Percentiles rank a stretch among this genome's conserved stretches.
Conservation (phyloP, 2,797 vertebrate species). For the Helostoma temminkii region DNA sequence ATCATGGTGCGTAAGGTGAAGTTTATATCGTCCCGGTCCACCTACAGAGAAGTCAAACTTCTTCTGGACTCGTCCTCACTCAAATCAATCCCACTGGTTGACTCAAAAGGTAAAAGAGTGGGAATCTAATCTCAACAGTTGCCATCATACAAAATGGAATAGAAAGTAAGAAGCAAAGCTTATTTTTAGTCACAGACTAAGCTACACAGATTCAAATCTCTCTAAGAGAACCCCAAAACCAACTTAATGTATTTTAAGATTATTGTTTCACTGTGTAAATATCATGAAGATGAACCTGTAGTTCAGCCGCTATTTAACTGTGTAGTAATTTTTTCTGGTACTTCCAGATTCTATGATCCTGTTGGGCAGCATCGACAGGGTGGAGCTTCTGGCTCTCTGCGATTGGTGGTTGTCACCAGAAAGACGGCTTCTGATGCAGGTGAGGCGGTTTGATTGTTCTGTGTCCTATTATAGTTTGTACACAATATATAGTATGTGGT, state of each 20-base stretch:
- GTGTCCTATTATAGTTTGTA: too few species aligned
- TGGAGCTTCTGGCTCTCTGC: constrained; percentile 91
- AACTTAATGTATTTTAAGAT: background rate
- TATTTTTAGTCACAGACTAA: background rate
- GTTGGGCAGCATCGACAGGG: constrained; percentile 91
- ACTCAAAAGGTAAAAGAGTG: constrained; percentile 87
- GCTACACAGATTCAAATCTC: background rate
- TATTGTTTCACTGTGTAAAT: background rate
- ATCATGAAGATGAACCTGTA: background rate
- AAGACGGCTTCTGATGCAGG: constrained; percentile 85
- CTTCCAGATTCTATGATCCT: constrained; percentile 93
- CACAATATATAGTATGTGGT: too few species aligned
- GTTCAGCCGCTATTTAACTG: background rate
- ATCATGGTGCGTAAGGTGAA: constrained; percentile 96
- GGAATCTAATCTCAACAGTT: background rate
- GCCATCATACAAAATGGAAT: accelerated
- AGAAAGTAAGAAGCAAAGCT: accelerated
- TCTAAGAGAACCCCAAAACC: background rate
- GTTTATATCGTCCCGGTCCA: constrained; percentile 90
- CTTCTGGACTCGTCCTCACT: constrained; percentile 87
- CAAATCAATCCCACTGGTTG: constrained; percentile 92
- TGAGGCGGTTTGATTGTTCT: constrained; percentile 27
- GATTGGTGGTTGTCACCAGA: constrained; percentile 90
- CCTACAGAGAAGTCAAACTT: constrained; percentile 87
- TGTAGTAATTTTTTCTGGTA: background rate